These are phyloP conservation scores for Noctua janthina DNA, from an alignment of 2,888 invertebrate genomes.

Conservation along the genomic window DNA sequence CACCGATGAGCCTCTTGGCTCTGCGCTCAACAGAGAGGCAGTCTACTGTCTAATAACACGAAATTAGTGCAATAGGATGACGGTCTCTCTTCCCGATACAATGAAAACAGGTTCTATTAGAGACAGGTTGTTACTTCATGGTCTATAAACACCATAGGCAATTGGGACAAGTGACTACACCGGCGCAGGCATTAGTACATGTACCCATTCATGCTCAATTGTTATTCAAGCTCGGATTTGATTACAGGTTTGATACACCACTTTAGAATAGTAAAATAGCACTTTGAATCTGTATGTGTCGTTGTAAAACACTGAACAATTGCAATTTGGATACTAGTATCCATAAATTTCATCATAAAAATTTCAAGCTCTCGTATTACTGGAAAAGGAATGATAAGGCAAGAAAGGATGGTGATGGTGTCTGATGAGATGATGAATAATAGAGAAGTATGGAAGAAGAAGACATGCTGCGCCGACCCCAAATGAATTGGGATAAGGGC, in stretches of 20 bases:
- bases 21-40: background rate
- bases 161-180: slow-evolving; percentile 41
- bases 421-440: no score
- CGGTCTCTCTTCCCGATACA: background rate
- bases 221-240: slow-evolving; percentile 34
- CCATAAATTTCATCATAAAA: background rate
- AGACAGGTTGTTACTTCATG: slow-evolving; percentile 60
- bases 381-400: background rate
- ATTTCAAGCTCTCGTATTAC: background rate
- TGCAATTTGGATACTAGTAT: background rate
- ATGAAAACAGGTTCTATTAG: slow-evolving; percentile 1
- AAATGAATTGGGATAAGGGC: no score
- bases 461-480: no score
- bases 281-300: background rate
- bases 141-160: slow-evolving; percentile 50
- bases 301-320: background rate
- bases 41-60: background rate
- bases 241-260: slow-evolving; percentile 38
- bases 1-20: no score
- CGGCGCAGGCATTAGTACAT: background rate
- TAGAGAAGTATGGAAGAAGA: no score
- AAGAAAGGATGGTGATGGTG: no score
- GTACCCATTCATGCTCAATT: slow-evolving; percentile 35
- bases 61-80: background rate
- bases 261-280: slow-evolving; percentile 16